phyloP scores from a whole-genome alignment of 1,140 invertebrate species.

The Megalopta genalis region DNA sequence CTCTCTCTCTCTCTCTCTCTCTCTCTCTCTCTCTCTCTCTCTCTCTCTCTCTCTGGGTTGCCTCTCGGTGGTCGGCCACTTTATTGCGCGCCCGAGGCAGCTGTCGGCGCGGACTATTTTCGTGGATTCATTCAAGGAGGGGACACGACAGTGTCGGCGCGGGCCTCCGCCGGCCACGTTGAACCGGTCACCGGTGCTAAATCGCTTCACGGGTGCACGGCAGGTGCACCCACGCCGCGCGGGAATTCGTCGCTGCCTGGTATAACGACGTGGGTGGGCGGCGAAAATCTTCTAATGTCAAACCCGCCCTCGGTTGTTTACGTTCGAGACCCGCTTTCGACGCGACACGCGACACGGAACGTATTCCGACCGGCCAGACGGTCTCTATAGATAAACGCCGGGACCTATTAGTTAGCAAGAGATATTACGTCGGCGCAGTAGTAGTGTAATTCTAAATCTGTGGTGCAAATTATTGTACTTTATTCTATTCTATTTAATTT shows the following conservation, averaged over 20 bases:
- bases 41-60: too few species aligned
- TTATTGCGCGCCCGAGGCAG: conserved; percentile 8
- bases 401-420: too few species aligned
- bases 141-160: not conserved
- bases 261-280: conserved; percentile 57
- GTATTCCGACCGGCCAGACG: too few species aligned
- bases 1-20: too few species aligned
- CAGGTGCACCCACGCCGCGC: conserved; percentile 58
- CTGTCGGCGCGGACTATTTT: conserved; percentile 38
- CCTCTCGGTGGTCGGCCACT: not conserved
- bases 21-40: too few species aligned
- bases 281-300: conserved; percentile 55
- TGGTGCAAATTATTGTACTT: too few species aligned
- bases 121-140: conserved; percentile 29
- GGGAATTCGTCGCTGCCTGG: conserved; percentile 53
- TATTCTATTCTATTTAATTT: too few species aligned
- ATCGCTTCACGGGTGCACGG: conserved; percentile 15
- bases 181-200: conserved; percentile 16
- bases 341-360: too few species aligned
- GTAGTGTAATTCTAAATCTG: too few species aligned
- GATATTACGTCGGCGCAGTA: too few species aligned
- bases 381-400: too few species aligned
- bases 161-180: not conserved
- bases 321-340: not conserved
- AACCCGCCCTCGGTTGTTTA: not conserved